Conservation (phyloP, 2,888 invertebrate genomes). For the Odontocerum albicorne region DNA sequence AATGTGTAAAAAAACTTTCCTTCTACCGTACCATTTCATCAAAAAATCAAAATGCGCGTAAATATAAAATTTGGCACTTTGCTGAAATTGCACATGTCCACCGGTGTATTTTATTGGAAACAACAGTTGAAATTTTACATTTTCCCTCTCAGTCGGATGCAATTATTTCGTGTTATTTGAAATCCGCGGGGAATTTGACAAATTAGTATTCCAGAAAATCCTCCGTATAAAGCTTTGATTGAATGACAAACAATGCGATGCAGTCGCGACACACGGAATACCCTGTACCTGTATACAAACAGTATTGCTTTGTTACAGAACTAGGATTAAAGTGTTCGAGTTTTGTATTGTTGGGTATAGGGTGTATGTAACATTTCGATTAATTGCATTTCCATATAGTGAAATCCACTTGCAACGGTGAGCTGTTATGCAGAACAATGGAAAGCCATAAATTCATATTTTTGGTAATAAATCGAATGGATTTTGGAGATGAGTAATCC, state of each 20-base stretch:
- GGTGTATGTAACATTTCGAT: conserved; percentile 7
- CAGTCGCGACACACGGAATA: conserved; percentile 15
- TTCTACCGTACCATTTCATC: too few species aligned
- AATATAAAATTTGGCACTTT: too few species aligned
- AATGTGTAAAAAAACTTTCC: too few species aligned
- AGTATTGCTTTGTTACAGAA: conserved; percentile 4
- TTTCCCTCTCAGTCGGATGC: background rate
- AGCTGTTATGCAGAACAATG: too few species aligned
- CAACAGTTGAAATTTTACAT: too few species aligned
- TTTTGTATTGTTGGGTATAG: conserved; percentile 11
- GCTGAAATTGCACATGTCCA: too few species aligned
- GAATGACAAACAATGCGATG: conserved; percentile 31
- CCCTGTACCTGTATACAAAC: background rate
- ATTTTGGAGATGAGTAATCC: too few species aligned
- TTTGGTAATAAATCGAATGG: too few species aligned
- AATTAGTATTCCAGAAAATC: conserved; percentile 27
- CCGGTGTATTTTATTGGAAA: too few species aligned
- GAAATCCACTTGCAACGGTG: too few species aligned
- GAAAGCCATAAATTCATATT: too few species aligned
- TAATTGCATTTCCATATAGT: conserved; percentile 1
- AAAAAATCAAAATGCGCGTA: too few species aligned
- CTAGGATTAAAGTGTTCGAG: conserved; percentile 16
- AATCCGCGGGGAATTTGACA: conserved; percentile 29
- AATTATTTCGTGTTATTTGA: conserved; percentile 13
- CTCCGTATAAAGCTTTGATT: conserved; percentile 25